Percentiles rank a stretch among this genome's conserved stretches.
Evolutionary conservation across 2,888 invertebrate species (phyloP).

Genomic region (Drosophila formosana): DNA sequence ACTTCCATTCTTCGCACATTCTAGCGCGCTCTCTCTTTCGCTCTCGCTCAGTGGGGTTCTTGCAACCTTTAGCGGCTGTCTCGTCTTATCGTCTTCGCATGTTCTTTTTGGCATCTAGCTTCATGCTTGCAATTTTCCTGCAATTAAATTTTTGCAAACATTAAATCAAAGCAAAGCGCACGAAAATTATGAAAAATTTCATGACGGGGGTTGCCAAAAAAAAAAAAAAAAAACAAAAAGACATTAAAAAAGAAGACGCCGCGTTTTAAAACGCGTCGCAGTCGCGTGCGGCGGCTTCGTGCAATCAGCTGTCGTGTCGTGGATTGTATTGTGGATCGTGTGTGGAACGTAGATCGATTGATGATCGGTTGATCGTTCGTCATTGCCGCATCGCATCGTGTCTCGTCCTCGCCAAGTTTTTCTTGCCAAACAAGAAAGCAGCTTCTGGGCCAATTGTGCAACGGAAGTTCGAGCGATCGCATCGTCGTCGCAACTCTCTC

Average conservation of each 20-base stretch:
- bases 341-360: constrained; percentile 16
- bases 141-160: constrained; percentile 65
- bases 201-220: constrained; percentile 13
- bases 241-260: constrained; percentile 9
- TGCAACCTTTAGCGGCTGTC: constrained; percentile 4
- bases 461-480: constrained; percentile 75
- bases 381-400: constrained; percentile 20
- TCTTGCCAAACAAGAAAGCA: constrained; percentile 43
- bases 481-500: constrained; percentile 53
- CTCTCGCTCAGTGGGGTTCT: not conserved
- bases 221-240: not conserved
- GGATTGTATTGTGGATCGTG: constrained; percentile 4
- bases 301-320: constrained; percentile 18
- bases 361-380: constrained; percentile 24
- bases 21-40: not conserved
- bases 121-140: constrained; percentile 54
- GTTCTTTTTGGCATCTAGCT: constrained; percentile 43
- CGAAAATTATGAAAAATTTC: constrained; percentile 50
- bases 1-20: not conserved
- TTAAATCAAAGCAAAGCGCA: constrained; percentile 16
- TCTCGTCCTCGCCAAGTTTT: constrained; percentile 53
- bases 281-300: constrained; percentile 45
- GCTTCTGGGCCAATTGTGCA: constrained; percentile 69
- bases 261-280: constrained; percentile 38
- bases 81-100: constrained; percentile 51